Conservation (phyloP, 2,113 vertebrate genomes). For the Bubalus kerabau region DNA sequence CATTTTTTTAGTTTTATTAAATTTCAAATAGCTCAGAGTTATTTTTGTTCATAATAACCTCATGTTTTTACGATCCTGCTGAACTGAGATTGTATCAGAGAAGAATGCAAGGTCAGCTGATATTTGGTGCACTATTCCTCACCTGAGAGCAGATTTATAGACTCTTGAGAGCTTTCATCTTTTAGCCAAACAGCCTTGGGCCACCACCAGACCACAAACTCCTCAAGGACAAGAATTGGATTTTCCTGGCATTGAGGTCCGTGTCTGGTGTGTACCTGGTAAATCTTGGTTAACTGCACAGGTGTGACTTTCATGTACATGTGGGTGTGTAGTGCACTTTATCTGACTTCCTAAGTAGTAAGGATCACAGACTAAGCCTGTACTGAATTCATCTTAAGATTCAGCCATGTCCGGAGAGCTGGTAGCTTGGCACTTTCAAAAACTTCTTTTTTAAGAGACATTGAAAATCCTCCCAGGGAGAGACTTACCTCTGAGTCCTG, state of each 20-base stretch:
- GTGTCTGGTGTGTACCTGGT: background rate
- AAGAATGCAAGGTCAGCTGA: background rate
- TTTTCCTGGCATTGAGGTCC: background rate
- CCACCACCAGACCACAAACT: background rate
- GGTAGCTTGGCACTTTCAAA: background rate
- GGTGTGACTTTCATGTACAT: background rate
- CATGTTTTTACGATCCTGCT: background rate
- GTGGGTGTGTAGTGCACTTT: background rate
- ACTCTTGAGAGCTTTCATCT: background rate
- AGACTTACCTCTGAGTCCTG: background rate
- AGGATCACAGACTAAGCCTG: background rate
- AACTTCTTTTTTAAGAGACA: background rate
- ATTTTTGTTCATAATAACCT: background rate
- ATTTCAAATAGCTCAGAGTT: background rate
- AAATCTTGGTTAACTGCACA: background rate
- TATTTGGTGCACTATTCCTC: background rate
- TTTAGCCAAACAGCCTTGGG: background rate
- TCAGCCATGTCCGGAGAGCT: background rate
- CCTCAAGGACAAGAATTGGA: background rate
- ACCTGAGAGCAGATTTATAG: background rate
- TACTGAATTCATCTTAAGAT: background rate
- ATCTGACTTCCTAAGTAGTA: background rate
- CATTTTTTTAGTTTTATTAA: slow-evolving; percentile 9
- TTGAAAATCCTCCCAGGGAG: background rate
- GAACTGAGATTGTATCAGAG: background rate